phyloP scores from a whole-genome alignment of 2,113 vertebrate genomes.

The Platanista minor region DNA sequence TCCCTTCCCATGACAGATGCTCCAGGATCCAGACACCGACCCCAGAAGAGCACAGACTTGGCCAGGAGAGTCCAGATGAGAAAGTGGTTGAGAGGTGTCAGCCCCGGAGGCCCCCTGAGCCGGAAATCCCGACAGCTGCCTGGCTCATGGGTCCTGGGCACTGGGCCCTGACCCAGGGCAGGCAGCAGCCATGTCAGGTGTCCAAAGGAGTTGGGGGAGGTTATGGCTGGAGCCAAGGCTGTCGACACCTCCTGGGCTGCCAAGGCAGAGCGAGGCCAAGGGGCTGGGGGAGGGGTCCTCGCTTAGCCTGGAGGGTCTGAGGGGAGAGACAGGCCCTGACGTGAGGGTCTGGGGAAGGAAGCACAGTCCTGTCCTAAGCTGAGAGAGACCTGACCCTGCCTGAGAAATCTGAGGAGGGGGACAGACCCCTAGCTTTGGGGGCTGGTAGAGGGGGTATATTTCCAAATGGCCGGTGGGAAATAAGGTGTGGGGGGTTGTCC shows the following conservation, averaged over 20 bases:
- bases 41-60: slow-evolving; percentile 27
- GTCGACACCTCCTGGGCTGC: slow-evolving; percentile 37
- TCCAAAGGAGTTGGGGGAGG: slow-evolving; percentile 32
- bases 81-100: not conserved
- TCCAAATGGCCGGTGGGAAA: not conserved
- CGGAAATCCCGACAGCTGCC: slow-evolving; percentile 68
- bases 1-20: slow-evolving; percentile 8
- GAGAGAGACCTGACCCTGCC: not conserved
- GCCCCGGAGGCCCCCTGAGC: not conserved
- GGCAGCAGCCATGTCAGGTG: slow-evolving; percentile 50
- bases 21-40: slow-evolving; percentile 35
- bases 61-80: slow-evolving; percentile 37
- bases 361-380: not conserved
- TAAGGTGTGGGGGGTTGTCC: not conserved
- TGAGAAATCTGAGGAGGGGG: not conserved
- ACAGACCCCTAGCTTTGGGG: not conserved
- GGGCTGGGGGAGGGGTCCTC: not conserved
- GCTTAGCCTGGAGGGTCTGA: not conserved
- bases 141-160: slow-evolving; percentile 18
- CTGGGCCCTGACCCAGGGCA: slow-evolving; percentile 47
- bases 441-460: not conserved
- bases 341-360: not conserved
- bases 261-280: not conserved
- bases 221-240: not conserved
- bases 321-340: not conserved